Percentiles rank a stretch among this genome's conserved stretches.
These are phyloP conservation scores for Stenichneumon culpator DNA, from an alignment of 2,888 invertebrate genomes.

Conservation along the genomic window DNA sequence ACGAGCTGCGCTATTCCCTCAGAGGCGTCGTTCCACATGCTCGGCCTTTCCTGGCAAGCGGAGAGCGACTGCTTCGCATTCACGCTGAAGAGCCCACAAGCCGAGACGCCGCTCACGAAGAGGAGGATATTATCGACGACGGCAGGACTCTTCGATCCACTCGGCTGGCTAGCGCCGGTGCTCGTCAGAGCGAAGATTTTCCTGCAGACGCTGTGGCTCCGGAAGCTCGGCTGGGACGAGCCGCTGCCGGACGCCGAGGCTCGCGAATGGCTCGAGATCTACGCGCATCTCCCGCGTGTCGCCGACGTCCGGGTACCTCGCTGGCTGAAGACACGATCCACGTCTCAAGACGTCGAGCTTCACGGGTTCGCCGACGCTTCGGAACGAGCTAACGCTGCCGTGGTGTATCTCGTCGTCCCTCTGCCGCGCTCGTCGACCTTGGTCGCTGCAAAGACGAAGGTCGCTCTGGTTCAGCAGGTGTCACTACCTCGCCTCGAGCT, in stretches of 20 bases:
- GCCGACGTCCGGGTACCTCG: background rate
- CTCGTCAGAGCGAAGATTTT: slow-evolving; percentile 56
- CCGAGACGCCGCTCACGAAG: slow-evolving; percentile 6
- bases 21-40: slow-evolving; percentile 43
- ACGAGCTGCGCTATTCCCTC: slow-evolving; percentile 2
- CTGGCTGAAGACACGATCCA: background rate
- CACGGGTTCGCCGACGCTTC: background rate
- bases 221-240: slow-evolving; percentile 64
- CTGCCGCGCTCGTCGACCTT: background rate
- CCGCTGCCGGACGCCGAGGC: slow-evolving; percentile 19
- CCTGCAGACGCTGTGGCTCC: slow-evolving; percentile 63
- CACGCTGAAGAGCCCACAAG: background rate
- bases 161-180: slow-evolving; percentile 37
- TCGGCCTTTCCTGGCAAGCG: slow-evolving; percentile 59
- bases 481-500: background rate
- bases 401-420: background rate
- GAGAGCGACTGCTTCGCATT: slow-evolving; percentile 37
- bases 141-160: slow-evolving; percentile 55
- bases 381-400: background rate
- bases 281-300: background rate
- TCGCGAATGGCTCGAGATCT: background rate
- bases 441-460: slow-evolving; percentile 56
- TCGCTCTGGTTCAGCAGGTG: background rate
- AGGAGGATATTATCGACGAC: slow-evolving; percentile 34
- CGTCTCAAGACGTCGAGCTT: background rate